Evolutionary conservation across 2,113 vertebrate species (phyloP).

Genomic region (Tenrec ecaudatus): DNA sequence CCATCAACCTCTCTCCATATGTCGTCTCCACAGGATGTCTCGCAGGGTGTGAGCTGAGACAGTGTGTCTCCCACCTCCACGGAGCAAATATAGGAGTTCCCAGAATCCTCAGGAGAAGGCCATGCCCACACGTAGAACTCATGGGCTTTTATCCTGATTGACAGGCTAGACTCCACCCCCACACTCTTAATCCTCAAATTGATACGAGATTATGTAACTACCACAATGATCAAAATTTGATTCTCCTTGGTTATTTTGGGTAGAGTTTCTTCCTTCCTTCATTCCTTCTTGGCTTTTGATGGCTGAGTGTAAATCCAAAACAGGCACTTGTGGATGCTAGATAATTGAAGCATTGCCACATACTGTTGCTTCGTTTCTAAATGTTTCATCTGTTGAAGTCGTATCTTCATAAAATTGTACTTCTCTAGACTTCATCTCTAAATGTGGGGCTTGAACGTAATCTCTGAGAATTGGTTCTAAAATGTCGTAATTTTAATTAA

Average conservation of each 20-base stretch:
- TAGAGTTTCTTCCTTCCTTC: slow-evolving; percentile 1
- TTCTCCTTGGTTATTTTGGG: slow-evolving; percentile 20
- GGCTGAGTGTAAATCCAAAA: slow-evolving; percentile 23
- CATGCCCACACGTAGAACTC: no score
- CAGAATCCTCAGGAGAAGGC: no score
- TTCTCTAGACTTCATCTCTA: neutral
- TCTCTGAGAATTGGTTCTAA: slow-evolving; percentile 16
- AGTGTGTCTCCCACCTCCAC: no score
- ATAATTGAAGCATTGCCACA: neutral
- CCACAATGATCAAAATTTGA: neutral
- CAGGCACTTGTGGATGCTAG: neutral
- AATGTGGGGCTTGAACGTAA: slow-evolving; percentile 23
- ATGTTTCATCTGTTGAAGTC: slow-evolving; percentile 1
- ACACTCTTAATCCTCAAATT: no score
- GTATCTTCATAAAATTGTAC: slow-evolving; percentile 26
- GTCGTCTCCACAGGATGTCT: no score
- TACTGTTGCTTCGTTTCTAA: slow-evolving; percentile 16
- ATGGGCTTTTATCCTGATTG: no score
- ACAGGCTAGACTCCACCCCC: no score
- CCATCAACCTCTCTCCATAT: no score
- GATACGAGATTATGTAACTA: no score
- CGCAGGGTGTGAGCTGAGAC: no score
- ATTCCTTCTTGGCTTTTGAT: neutral
- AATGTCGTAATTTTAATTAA: slow-evolving; percentile 56
- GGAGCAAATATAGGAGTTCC: no score